Evolutionary conservation across 2,797 vertebrate species (phyloP).

Genomic region (Tarsius wallacei): DNA sequence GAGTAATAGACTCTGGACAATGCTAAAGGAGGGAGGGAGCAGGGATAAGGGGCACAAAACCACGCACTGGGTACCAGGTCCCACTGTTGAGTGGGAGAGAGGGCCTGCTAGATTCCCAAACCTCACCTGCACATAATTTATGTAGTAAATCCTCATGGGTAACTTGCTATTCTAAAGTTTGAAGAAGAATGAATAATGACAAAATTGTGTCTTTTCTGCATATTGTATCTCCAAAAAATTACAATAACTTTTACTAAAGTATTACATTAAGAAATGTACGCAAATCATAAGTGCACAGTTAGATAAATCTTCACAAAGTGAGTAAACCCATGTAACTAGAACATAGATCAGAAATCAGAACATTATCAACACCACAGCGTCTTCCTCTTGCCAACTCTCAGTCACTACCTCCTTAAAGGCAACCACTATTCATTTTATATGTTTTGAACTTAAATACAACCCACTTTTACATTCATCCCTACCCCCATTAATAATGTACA

Average conservation of each 20-base stretch:
- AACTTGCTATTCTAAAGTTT: too few relatives aligned
- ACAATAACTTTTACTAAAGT: neutral
- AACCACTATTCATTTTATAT: neutral
- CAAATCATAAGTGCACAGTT: neutral
- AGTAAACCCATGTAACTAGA: neutral
- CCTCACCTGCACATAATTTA: too few relatives aligned
- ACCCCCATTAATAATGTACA: neutral
- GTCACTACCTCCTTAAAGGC: neutral
- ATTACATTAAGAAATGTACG: neutral
- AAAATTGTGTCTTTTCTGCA: too few relatives aligned
- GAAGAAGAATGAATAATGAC: too few relatives aligned
- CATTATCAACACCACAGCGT: neutral
- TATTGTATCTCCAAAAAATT: too few relatives aligned
- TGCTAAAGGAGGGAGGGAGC: too few relatives aligned
- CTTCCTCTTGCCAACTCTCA: neutral
- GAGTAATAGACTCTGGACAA: too few relatives aligned
- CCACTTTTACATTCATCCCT: neutral
- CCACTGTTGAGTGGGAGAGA: too few relatives aligned
- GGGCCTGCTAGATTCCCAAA: too few relatives aligned
- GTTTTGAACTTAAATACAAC: neutral
- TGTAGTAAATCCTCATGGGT: too few relatives aligned
- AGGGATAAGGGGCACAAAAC: too few relatives aligned
- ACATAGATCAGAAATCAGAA: conserved; percentile 26
- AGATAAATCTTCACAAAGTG: neutral
- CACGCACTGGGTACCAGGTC: too few relatives aligned